These are phyloP conservation scores for Pheosia tremula DNA, from an alignment of 2,888 invertebrate species.

Conservation along the genomic window DNA sequence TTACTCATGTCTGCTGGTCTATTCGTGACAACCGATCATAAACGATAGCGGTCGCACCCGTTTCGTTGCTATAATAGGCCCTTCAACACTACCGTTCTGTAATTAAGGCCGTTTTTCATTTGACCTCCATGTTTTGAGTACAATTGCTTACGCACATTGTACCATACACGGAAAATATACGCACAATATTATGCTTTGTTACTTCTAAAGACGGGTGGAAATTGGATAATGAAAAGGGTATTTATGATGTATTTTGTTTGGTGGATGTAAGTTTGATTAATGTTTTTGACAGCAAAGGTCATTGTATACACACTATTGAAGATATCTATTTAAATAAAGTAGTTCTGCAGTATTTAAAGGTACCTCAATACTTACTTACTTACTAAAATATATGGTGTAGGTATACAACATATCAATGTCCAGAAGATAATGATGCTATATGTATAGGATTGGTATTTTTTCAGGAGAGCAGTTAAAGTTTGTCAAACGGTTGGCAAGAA, in stretches of 20 bases:
- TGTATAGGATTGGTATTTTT: too few species aligned
- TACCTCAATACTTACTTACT: too few species aligned
- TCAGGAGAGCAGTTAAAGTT: too few species aligned
- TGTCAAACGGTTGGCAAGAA: too few species aligned
- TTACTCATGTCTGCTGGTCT: not conserved
- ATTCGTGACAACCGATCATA: slow-evolving; percentile 45
- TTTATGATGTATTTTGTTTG: too few species aligned
- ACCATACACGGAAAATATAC: not conserved
- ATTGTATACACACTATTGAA: not conserved
- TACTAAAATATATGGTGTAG: too few species aligned
- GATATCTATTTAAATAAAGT: too few species aligned
- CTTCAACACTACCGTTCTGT: slow-evolving; percentile 36
- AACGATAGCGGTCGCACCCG: slow-evolving; percentile 39
- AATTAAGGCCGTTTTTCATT: slow-evolving; percentile 46
- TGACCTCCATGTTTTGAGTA: not conserved
- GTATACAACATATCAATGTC: too few species aligned
- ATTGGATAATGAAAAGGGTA: too few species aligned
- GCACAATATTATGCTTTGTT: not conserved
- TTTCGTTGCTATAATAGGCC: slow-evolving; percentile 40
- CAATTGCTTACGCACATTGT: slow-evolving; percentile 9
- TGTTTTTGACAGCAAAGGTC: slow-evolving; percentile 30
- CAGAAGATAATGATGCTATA: too few species aligned
- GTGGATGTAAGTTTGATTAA: slow-evolving; percentile 4
- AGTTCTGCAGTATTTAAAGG: too few species aligned
- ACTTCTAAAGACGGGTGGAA: slow-evolving; percentile 13